Evolutionary conservation across 2,113 vertebrate genomes (phyloP), one percentile per base, ranked within the genome.

Genomic region (Carettochelys insculpta): DNA sequence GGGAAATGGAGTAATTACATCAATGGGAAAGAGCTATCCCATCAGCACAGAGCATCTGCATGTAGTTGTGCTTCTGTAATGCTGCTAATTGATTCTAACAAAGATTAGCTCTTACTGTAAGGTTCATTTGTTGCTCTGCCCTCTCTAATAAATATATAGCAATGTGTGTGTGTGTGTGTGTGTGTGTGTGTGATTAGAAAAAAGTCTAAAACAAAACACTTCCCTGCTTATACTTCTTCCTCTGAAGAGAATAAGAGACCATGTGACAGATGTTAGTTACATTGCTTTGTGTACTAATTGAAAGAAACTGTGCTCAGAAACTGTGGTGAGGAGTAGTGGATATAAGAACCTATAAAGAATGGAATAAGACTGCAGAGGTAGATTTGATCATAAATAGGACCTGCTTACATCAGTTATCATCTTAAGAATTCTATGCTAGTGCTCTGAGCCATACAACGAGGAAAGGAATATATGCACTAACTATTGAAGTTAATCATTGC

Each of bases 61-160:
- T 2, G 7, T 54, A 27, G 53, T 5, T 27, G 53, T 27, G 53
- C 53, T 1, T 4, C 25, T 54, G 24, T 54, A 27, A 25, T 11
- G 11, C 25, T 54, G 53, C 53, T 54, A 54, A 54, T 54, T 54
- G 53, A 54, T 11, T 54, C 53, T 11, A 54, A 11, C 27, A 25
- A 25, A 54, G 53, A 11, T 54, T 27, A 54, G 24, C 53, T 25
- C 53, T 27, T 25, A 27, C 22, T 61, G 76, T 41, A 93, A 85
- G 92, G 95, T 68, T 81, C 95, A 92, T 86, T 94, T 94, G 89
- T 79, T 84, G 80, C 76, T 87, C 92, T 92, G 83, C 76, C 17
- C 88, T 90, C 1, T 87, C 87, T 92, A 89, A 88, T 80, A 88
- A 87, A 92, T 76, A 77, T 71, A 83, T 78, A 87, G 45, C 45